These are phyloP conservation scores for Synaphobranchus kaupii DNA, from an alignment of 2,797 vertebrate genomes.

Conservation along the genomic window DNA sequence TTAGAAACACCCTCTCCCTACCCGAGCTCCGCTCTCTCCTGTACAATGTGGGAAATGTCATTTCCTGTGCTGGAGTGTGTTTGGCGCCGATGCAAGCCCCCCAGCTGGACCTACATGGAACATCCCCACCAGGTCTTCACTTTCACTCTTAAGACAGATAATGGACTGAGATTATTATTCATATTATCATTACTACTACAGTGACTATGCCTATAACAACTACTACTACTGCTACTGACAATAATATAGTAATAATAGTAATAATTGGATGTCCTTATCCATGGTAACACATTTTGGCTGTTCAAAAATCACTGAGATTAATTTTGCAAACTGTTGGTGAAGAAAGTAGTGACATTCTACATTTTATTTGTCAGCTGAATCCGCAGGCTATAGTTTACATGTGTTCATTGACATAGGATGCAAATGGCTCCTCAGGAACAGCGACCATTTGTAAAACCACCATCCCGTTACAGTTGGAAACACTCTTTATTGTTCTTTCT, in stretches of 20 bases:
- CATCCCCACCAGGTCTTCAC: conserved; percentile 6
- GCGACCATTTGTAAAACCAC: not conserved
- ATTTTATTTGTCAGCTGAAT: not conserved
- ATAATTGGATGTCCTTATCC: not conserved
- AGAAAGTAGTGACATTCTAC: not conserved
- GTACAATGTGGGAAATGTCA: conserved; percentile 58
- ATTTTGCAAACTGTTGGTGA: not conserved
- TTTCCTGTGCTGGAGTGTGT: conserved; percentile 60
- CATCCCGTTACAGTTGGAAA: too few species aligned
- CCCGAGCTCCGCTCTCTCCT: conserved; percentile 46
- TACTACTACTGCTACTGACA: not conserved
- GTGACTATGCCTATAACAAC: not conserved
- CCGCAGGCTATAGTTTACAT: not conserved
- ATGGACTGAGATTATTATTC: not conserved
- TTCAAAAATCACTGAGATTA: not conserved
- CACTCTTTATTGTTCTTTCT: not conserved
- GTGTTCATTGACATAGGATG: not conserved
- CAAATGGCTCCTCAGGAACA: not conserved
- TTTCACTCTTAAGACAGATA: not conserved
- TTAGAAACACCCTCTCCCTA: conserved; percentile 56
- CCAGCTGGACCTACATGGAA: conserved; percentile 61
- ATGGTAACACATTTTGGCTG: not conserved
- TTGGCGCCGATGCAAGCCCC: conserved; percentile 60
- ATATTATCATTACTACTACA: not conserved
- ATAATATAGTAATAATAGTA: not conserved